Evolutionary conservation across 1,140 invertebrate species (phyloP).

Genomic region (Helicoverpa armigera): DNA sequence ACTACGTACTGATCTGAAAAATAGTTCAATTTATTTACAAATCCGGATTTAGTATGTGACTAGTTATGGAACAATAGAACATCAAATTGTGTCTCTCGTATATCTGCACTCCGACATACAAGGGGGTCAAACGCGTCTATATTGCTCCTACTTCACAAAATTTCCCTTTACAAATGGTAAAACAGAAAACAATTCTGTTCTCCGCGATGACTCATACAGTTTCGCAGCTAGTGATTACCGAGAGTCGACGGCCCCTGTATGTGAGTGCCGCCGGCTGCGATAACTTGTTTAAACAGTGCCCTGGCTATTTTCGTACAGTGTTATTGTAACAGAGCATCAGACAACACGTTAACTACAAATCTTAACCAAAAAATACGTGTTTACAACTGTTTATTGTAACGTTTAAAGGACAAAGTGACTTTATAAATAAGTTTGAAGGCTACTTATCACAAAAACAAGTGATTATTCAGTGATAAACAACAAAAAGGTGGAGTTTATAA

Average conservation of each 20-base stretch:
- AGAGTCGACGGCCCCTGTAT: background rate
- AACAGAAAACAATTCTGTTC: background rate
- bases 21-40: too few relatives aligned
- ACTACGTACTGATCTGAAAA: too few relatives aligned
- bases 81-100: too few relatives aligned
- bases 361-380: background rate
- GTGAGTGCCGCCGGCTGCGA: background rate
- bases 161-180: slow-evolving; percentile 16
- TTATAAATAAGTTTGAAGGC: background rate
- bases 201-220: slow-evolving; percentile 10
- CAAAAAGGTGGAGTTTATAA: background rate
- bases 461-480: slow-evolving; percentile 15
- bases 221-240: slow-evolving; percentile 29
- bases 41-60: too few relatives aligned
- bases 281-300: slow-evolving; percentile 5
- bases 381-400: background rate
- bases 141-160: too few relatives aligned
- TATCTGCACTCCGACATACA: too few relatives aligned
- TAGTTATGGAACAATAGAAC: too few relatives aligned
- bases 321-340: background rate
- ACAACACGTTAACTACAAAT: slow-evolving; percentile 3
- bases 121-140: too few relatives aligned
- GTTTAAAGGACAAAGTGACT: slow-evolving; percentile 2
- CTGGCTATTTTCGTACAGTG: slow-evolving; percentile 3
- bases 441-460: background rate